Base-by-base conservation (phyloP, 2,113 vertebrate genomes). In the Lasiurus borealis region DNA sequence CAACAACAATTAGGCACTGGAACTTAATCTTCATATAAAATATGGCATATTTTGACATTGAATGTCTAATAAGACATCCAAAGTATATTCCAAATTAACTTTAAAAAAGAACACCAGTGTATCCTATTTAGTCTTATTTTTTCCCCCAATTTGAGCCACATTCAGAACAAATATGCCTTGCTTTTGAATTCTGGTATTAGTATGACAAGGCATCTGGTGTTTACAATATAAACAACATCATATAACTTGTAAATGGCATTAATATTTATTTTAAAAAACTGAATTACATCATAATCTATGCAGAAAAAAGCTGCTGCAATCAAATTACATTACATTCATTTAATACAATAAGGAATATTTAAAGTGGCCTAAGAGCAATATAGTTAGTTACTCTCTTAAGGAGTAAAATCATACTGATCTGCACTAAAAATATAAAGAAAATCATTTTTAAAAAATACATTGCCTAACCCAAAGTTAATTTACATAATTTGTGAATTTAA, bases 401-500 rank as follows among this genome's bases (percentile, higher is more conserved):
- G 8, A 75, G 11, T 80, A 94, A 95, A 92, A 83, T 46, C 29
- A 54, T 44, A 87, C 8, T 75, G n/a, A 16, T 89, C 34, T 83
- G 82, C 36, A 91, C 69, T 93, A 97, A 86, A 95, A 85, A 88
- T 66, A 95, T 31, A 94, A 85, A 95, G 46, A 86, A 52, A 88
- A 91, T 80, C 27, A 85, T 71, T 91, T 75, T 31, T 44, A 9
- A 57, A 84, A 84, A 62, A 76, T 57, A 23, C 15, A 59, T 54
- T 95, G 73, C 84, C 93, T 66, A 86, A 92, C 71, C 25, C 19
- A 62, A 76, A 62, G 31, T 69, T 97, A 95, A 96, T 94, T 97
- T 95, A 86, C 89, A 92, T 93, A 96, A 96, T 76, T 94, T 73
- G 75, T 48, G 66, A 95, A 83, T 97, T 87, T 62, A 89, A 92